Conservation (phyloP, 2,113 vertebrate genomes). For the Otolemur garnettii region DNA sequence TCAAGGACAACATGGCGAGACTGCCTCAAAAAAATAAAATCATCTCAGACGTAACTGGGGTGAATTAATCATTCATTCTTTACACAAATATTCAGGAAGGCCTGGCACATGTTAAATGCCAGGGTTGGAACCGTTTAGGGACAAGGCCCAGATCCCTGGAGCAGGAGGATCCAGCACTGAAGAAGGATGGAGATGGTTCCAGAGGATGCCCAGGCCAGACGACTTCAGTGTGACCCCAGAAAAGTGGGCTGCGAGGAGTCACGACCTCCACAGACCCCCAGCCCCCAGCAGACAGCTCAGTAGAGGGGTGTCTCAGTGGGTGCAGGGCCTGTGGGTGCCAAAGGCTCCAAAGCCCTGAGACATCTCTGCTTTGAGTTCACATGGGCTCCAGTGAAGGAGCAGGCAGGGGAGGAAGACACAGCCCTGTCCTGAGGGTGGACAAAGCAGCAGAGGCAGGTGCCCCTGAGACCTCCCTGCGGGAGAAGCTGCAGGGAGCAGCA, state of each 20-base stretch:
- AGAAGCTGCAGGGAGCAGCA: neutral
- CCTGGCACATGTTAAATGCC: neutral
- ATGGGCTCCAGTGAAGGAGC: neutral
- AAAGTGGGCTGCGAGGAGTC: neutral
- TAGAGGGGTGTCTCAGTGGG: neutral
- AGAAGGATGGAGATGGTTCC: neutral
- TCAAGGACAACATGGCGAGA: fast-evolving
- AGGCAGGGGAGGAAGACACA: neutral
- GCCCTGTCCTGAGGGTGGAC: too few species aligned
- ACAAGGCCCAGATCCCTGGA: neutral
- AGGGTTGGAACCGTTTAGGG: too few species aligned
- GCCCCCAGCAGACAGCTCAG: neutral
- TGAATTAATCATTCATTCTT: neutral
- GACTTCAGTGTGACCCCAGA: neutral
- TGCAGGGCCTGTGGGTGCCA: neutral
- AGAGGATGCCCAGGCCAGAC: neutral
- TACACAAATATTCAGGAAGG: neutral
- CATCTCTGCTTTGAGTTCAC: neutral
- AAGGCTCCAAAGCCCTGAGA: neutral
- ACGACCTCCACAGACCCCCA: neutral
- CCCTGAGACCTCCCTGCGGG: too few species aligned
- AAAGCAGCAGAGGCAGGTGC: too few species aligned
- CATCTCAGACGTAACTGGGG: too few species aligned
- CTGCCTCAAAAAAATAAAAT: neutral
- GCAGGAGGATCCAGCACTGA: neutral